A percentile compares a stretch with the other conserved stretches of the same genome.
These are phyloP conservation scores for Sphaerolaimus hirsutus DNA, from an alignment of 2,888 invertebrate species.

Conservation along the genomic window DNA sequence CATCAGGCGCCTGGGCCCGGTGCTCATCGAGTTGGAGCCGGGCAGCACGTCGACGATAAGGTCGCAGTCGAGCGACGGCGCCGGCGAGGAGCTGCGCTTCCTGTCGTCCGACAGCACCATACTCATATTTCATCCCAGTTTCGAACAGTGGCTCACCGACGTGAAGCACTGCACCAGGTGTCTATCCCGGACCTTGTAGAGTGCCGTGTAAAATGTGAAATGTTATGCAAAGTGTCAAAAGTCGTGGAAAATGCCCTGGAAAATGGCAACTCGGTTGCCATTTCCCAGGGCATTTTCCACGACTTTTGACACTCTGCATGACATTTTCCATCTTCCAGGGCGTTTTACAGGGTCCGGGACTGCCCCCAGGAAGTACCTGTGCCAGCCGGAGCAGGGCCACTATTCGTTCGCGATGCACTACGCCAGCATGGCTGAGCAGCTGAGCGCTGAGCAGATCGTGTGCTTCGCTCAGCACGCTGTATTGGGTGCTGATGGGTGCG, in stretches of 20 bases:
- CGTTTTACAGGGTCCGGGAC: too few relatives aligned
- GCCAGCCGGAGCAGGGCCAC: constrained; percentile 35
- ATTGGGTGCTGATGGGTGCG: neutral
- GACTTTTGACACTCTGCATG: too few relatives aligned
- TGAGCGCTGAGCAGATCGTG: constrained; percentile 29
- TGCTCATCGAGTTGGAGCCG: constrained; percentile 27
- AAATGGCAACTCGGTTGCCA: too few relatives aligned
- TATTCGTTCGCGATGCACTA: constrained; percentile 42
- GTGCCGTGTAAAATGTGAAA: too few relatives aligned
- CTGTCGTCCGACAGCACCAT: neutral
- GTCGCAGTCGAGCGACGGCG: constrained; percentile 26
- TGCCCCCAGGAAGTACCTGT: constrained; percentile 44
- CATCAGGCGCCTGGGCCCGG: constrained; percentile 46
- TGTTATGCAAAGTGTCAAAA: too few relatives aligned
- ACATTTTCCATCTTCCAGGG: too few relatives aligned
- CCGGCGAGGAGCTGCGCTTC: neutral
- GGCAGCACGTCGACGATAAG: constrained; percentile 8
- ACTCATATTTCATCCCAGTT: constrained; percentile 63
- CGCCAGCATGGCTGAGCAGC: constrained; percentile 10
- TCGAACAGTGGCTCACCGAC: constrained; percentile 76
- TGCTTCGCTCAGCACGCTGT: constrained; percentile 32
- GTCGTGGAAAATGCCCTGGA: too few relatives aligned
- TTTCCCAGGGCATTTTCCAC: too few relatives aligned
- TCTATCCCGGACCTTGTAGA: too few relatives aligned
- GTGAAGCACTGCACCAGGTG: constrained; percentile 94